These are phyloP conservation scores for Rhinolophus ferrumequinum DNA, from an alignment of 2,113 vertebrate genomes.

Conservation along the genomic window DNA sequence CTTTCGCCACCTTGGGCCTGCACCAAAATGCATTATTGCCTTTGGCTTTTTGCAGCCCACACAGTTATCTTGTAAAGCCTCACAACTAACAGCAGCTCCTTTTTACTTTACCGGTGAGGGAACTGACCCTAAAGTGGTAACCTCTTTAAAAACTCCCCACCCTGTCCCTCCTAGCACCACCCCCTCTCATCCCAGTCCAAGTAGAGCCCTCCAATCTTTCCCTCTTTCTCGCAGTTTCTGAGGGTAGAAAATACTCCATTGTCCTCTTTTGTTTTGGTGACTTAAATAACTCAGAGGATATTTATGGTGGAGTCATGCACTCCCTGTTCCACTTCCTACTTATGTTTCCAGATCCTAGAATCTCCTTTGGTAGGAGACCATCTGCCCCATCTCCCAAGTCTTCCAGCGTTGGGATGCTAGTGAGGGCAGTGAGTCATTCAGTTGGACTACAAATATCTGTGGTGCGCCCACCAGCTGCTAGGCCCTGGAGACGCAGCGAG, in stretches of 20 bases:
- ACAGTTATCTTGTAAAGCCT: background rate
- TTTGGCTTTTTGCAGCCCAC: slow-evolving; percentile 12
- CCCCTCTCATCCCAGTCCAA: background rate
- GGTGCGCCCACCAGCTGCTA: background rate
- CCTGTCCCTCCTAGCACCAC: background rate
- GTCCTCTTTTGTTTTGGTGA: background rate
- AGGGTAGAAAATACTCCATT: background rate
- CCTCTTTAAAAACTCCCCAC: background rate
- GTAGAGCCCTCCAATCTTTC: background rate
- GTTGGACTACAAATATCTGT: background rate
- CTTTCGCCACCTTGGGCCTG: background rate
- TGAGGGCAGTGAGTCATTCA: background rate
- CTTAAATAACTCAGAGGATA: background rate
- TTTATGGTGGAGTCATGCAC: background rate
- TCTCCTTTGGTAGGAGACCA: background rate
- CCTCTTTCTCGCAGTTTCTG: background rate
- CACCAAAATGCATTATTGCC: background rate
- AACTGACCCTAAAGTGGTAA: background rate
- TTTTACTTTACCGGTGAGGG: background rate
- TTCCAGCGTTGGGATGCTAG: background rate
- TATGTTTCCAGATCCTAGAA: background rate
- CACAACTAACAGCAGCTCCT: background rate
- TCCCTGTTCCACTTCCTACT: background rate
- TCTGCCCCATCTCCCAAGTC: background rate
- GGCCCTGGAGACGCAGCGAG: background rate